phyloP scores from a whole-genome alignment of 2,113 vertebrate species.

The Colius striatus region DNA sequence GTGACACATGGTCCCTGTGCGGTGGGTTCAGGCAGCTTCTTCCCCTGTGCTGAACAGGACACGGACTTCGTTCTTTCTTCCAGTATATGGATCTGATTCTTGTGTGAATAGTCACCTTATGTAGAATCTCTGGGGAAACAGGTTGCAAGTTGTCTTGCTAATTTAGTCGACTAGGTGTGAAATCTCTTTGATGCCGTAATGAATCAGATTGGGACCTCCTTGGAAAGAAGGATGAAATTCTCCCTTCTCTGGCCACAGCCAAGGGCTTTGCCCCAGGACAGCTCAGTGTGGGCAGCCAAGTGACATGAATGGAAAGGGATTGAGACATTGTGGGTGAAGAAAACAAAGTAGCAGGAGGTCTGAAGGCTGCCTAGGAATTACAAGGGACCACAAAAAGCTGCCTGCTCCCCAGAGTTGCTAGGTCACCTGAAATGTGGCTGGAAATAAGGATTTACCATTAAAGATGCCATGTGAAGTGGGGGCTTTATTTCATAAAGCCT shows the following conservation, averaged over 20 bases:
- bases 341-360: neutral
- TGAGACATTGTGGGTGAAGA: neutral
- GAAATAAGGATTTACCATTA: neutral
- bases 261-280: neutral
- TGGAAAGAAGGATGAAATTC: neutral
- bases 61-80: neutral
- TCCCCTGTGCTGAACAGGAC: neutral
- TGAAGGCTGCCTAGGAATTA: neutral
- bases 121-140: neutral
- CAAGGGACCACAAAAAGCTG: neutral
- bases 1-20: neutral
- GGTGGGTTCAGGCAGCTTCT: neutral
- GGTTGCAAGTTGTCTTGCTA: neutral
- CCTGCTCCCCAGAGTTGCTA: rapidly evolving
- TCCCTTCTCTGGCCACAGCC: rapidly evolving
- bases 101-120: neutral
- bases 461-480: neutral
- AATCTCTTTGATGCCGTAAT: neutral
- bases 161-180: neutral
- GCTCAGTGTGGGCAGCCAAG: neutral
- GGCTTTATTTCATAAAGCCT: neutral
- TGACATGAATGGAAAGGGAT: neutral
- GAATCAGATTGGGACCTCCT: neutral
- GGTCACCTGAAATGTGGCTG: neutral
- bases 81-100: neutral